phyloP scores from a whole-genome alignment of 2,797 vertebrate genomes.

The Ispidina lecontei region DNA sequence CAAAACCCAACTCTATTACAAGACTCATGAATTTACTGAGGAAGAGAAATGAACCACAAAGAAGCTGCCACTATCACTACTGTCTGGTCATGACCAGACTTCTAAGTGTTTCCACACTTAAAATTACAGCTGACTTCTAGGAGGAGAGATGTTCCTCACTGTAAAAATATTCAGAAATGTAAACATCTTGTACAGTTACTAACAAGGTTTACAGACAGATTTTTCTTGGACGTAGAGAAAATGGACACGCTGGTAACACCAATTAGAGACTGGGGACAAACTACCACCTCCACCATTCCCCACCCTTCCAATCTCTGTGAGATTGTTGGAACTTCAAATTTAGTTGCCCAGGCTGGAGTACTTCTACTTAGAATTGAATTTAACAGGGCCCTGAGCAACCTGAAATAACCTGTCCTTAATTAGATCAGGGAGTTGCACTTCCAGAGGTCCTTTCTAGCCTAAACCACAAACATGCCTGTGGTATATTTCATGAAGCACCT shows the following conservation, averaged over 20 bases:
- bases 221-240: neutral
- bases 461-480: neutral
- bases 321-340: neutral
- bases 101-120: neutral
- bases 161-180: neutral
- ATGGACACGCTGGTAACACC: neutral
- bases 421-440: neutral
- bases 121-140: neutral
- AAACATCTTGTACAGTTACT: neutral
- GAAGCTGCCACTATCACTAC: neutral
- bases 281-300: neutral
- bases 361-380: neutral
- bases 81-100: neutral
- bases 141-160: neutral
- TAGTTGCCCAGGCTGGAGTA: neutral
- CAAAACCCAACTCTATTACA: neutral
- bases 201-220: neutral
- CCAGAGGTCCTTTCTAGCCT: neutral
- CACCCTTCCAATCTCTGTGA: neutral
- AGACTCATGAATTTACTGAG: neutral
- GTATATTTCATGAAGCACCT: neutral
- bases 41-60: neutral
- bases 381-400: neutral
- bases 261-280: fast-evolving
- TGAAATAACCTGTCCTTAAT: neutral